phyloP scores from a whole-genome alignment of 2,888 invertebrate species.

The Acanthacorydalis orientalis region DNA sequence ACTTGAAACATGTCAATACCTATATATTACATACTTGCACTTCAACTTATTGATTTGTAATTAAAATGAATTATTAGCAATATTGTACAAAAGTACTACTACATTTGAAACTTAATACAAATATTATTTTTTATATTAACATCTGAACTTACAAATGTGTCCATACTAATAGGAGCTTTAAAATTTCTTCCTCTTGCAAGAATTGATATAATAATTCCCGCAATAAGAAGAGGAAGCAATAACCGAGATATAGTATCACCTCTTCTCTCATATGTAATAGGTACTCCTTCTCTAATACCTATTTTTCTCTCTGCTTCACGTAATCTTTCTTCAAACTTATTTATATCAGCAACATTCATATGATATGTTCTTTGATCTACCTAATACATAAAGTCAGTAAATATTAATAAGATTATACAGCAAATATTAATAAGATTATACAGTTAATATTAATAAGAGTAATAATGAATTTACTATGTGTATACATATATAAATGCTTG shows the following conservation, averaged over 20 bases:
- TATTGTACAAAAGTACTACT: not conserved
- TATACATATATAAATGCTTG: not conserved
- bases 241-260: slow-evolving; percentile 56
- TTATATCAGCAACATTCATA: slow-evolving; percentile 72
- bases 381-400: slow-evolving; percentile 21
- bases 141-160: slow-evolving; percentile 53
- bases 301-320: slow-evolving; percentile 66
- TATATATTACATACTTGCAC: no score
- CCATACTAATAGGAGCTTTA: slow-evolving; percentile 52
- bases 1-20: no score
- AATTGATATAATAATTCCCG: slow-evolving; percentile 47
- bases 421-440: not conserved
- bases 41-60: not conserved
- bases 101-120: not conserved
- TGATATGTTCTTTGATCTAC: slow-evolving; percentile 51
- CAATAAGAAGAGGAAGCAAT: slow-evolving; percentile 49
- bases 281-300: slow-evolving; percentile 67
- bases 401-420: not conserved
- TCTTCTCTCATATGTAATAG: slow-evolving; percentile 69
- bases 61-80: not conserved
- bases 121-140: not conserved
- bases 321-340: slow-evolving; percentile 79
- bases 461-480: not conserved
- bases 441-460: not conserved
- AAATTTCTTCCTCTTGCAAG: slow-evolving; percentile 49